Evolutionary conservation across 2,797 vertebrate species (phyloP).

Genomic region (Gambusia yucatana): DNA sequence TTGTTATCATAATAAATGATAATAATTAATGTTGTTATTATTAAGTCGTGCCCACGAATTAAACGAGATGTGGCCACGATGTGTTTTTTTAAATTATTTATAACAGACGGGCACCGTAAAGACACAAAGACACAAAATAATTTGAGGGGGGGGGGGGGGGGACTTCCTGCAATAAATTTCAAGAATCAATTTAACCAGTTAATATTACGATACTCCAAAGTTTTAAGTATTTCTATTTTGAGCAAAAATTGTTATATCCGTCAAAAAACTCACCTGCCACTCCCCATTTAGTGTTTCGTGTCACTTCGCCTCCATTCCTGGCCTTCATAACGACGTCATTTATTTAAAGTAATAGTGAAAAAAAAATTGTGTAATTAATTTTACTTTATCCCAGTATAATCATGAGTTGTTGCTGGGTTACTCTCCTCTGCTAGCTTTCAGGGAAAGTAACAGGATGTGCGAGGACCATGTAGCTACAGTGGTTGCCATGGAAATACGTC

Average conservation of each 20-base stretch:
- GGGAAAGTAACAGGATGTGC: conserved; percentile 42
- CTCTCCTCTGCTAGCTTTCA: background rate
- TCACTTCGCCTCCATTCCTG: conserved; percentile 59
- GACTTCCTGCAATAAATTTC: background rate
- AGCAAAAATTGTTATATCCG: background rate
- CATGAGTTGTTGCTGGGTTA: conserved; percentile 2
- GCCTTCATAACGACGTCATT: conserved; percentile 75
- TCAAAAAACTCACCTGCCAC: conserved; percentile 66
- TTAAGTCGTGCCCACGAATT: too few species aligned
- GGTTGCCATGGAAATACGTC: conserved; percentile 64
- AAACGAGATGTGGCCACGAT: too few species aligned
- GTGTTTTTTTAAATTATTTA: too few species aligned
- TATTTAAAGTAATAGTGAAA: conserved; percentile 5
- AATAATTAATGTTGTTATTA: too few species aligned
- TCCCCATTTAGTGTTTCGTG: conserved; percentile 65
- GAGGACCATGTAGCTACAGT: conserved; percentile 22
- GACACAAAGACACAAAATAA: background rate
- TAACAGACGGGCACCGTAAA: too few species aligned
- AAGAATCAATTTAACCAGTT: background rate
- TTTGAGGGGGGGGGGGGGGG: background rate
- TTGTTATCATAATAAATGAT: too few species aligned
- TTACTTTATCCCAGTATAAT: background rate
- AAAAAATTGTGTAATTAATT: background rate
- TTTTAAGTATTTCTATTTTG: background rate
- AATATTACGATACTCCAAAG: background rate